Base-by-base conservation (phyloP, 2,888 invertebrate genomes). In the Aporophyla nigra region DNA sequence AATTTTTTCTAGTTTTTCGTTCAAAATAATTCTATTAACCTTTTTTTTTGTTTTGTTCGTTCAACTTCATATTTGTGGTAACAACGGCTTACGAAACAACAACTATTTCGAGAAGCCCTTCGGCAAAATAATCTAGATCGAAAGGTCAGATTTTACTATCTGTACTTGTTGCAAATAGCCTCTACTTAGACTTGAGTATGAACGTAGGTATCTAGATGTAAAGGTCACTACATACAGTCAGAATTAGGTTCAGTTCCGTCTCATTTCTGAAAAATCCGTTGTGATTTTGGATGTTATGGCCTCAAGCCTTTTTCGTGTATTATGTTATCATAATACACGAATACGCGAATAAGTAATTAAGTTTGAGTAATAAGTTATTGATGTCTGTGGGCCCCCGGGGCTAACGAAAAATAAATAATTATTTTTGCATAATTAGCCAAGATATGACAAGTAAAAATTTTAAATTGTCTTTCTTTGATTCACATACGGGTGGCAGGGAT, bases 61-160 rank as follows among this genome's bases (percentile, higher is more conserved):
- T 27, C 56, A 58, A n/a, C 33, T 63, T 65, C 10, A 53, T 79
- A 65, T 79, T 56, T 46, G 51, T 66, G 67, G 51, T 67, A 65
- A 14, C n/a, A 69, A 51, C 27, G 33, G 16, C 21, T 74, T 80
- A 40, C 46, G 33, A 66, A 81, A 84, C 80, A 67, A 68, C 54
- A 65, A 56, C 59, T 65, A 69, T 69, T 73, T 51, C 66, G n/a
- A 21, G 40, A 61, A 40, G 53, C 85, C 81, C 82, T 74, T 69
- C 33, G 76, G 68, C 85, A 12, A 59, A 73, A 85, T 75, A 82
- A 85, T 82, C 76, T 74, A 85, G 76, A 81, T 81, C 56, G 62
- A 74, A 69, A 81, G 85, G 81, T 85, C 87, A 82, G 85, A 87
- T 87, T 82, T 84, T 84, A 87, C 71, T 77, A 76, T 76, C 62